Conservation (phyloP, 2,797 vertebrate genomes). For the Netta rufina region DNA sequence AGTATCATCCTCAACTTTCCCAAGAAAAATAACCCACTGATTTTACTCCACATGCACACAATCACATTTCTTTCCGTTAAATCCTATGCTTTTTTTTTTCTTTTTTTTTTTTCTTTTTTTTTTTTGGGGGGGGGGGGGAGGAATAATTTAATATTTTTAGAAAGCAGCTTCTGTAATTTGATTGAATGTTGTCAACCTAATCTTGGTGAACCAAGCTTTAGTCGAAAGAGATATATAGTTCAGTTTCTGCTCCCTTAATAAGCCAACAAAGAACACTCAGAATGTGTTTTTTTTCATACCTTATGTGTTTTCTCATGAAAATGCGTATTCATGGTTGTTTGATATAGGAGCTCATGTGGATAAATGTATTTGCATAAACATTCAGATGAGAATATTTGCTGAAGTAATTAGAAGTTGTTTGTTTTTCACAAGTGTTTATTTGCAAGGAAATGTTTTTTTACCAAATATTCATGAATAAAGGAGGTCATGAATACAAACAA, state of each 20-base stretch:
- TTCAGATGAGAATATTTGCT: conserved; percentile 30
- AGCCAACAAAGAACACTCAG: not conserved
- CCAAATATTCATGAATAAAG: conserved; percentile 26
- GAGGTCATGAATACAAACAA: conserved; percentile 18
- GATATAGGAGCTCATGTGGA: not conserved
- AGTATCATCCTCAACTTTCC: not conserved
- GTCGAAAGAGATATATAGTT: not conserved
- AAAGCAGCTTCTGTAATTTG: not conserved
- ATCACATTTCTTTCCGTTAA: not conserved
- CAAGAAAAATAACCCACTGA: not conserved
- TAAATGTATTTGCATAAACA: conserved; percentile 7
- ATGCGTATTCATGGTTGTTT: not conserved
- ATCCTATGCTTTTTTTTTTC: not conserved
- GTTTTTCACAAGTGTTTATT: conserved; percentile 12
- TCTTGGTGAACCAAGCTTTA: not conserved
- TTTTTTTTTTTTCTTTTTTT: too few species aligned
- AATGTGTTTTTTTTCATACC: not conserved
- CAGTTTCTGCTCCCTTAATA: not conserved
- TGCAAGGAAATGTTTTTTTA: not conserved
- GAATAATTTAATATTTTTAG: not conserved
- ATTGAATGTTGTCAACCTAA: not conserved
- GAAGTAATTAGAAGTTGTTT: not conserved
- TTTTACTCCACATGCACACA: not conserved
- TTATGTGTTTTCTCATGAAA: not conserved
- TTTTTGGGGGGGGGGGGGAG: too few species aligned